These are phyloP conservation scores for Napeogenes sylphis DNA, from an alignment of 2,888 invertebrate genomes.

Conservation along the genomic window DNA sequence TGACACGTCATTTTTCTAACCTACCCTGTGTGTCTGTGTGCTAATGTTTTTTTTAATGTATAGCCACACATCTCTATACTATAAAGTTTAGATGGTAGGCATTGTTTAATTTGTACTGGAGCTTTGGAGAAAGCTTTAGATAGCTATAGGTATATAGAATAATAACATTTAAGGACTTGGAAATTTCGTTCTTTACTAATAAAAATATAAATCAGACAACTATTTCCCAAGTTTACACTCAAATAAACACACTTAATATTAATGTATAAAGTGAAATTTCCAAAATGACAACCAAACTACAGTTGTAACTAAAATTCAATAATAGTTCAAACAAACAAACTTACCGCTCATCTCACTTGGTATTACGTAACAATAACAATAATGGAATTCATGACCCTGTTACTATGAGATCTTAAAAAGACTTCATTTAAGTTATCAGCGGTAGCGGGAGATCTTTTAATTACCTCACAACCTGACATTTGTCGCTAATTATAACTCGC, in stretches of 20 bases:
- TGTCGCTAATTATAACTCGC: neutral
- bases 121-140: neutral
- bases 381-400: conserved; percentile 19
- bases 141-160: too few relatives aligned
- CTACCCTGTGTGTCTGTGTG: conserved; percentile 44
- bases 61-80: neutral
- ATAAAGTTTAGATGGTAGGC: neutral
- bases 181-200: neutral
- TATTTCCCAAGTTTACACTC: too few relatives aligned
- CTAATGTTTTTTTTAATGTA: conserved; percentile 28
- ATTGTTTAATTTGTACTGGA: neutral
- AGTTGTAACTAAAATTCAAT: too few relatives aligned
- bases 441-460: neutral
- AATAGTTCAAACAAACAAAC: neutral
- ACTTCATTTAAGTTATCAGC: neutral
- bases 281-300: too few relatives aligned
- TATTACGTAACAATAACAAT: neutral
- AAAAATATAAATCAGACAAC: too few relatives aligned
- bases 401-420: conserved; percentile 17
- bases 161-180: too few relatives aligned
- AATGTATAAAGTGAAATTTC: too few relatives aligned
- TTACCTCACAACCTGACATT: neutral
- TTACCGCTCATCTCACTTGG: neutral
- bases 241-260: too few relatives aligned
- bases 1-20: conserved; percentile 67